These are phyloP conservation scores for Mesocricetus auratus DNA, from an alignment of 2,113 vertebrate genomes.

Conservation along the genomic window DNA sequence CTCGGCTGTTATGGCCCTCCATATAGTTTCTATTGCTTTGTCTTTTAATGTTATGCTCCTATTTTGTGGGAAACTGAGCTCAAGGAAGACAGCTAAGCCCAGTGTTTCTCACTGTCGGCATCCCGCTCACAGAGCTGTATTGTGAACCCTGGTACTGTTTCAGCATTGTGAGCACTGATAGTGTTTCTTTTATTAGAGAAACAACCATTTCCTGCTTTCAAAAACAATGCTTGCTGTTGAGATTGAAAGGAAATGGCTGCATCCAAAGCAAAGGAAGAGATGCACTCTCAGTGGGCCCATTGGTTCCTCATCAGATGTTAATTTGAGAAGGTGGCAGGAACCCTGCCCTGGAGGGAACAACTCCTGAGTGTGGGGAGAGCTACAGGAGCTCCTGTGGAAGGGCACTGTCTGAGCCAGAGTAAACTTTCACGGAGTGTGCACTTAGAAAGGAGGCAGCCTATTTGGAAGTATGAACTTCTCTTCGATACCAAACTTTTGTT, in stretches of 20 bases:
- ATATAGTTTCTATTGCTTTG: neutral
- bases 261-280: slow-evolving; percentile 6
- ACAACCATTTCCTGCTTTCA: slow-evolving; percentile 62
- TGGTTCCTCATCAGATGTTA: neutral
- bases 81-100: neutral
- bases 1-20: neutral
- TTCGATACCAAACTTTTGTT: neutral
- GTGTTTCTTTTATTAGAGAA: slow-evolving; percentile 60
- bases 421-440: neutral
- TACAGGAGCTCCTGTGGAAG: neutral
- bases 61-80: slow-evolving; percentile 47
- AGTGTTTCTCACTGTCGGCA: neutral
- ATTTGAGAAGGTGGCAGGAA: neutral
- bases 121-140: neutral
- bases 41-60: neutral
- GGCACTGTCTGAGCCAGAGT: neutral
- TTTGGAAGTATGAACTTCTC: neutral
- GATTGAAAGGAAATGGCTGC: slow-evolving; percentile 56
- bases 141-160: neutral
- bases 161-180: neutral
- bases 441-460: neutral
- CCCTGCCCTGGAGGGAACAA: neutral
- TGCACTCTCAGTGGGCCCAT: neutral
- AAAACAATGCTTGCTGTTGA: slow-evolving; percentile 47
- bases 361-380: neutral